A percentile compares a stretch with the other conserved stretches of the same genome.
These are phyloP conservation scores for Gobio occitaniae DNA, from an alignment of 2,797 vertebrate genomes.

Conservation along the genomic window DNA sequence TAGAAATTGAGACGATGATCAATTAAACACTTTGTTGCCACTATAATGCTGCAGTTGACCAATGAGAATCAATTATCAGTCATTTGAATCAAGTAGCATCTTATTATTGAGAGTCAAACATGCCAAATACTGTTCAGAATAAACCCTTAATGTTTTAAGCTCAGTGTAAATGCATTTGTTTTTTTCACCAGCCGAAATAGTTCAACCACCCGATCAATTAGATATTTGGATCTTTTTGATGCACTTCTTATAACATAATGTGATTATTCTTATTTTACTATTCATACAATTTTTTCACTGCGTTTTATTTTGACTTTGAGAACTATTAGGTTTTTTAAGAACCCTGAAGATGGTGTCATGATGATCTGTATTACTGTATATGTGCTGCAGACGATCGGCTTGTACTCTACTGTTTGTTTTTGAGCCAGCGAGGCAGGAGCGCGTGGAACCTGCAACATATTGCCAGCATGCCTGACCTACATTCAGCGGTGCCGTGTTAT, in stretches of 20 bases:
- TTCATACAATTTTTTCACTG: not conserved
- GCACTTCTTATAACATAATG: not conserved
- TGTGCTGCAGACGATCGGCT: conserved; percentile 20
- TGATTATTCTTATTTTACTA: not conserved
- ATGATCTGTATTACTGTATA: not conserved
- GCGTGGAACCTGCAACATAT: conserved; percentile 45
- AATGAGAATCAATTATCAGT: not conserved
- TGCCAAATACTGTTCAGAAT: not conserved
- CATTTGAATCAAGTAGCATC: not conserved
- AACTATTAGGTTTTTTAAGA: not conserved
- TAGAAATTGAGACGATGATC: conserved; percentile 6
- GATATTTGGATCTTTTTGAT: not conserved
- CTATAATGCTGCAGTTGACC: not conserved
- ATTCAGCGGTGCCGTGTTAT: conserved; percentile 62
- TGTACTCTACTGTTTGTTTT: conserved; percentile 60
- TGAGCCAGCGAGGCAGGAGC: conserved; percentile 36
- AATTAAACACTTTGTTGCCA: not conserved
- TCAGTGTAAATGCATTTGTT: not conserved
- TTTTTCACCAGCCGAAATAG: not conserved
- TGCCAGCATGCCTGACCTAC: conserved; percentile 64
- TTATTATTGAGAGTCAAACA: not conserved
- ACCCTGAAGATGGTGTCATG: not conserved
- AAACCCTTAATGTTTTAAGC: not conserved
- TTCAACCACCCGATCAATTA: not conserved
- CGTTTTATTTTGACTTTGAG: not conserved